Evolutionary conservation across 2,888 invertebrate genomes (phyloP), one percentile per base, ranked within the genome.

Genomic region (Drosophila melanosoma): DNA sequence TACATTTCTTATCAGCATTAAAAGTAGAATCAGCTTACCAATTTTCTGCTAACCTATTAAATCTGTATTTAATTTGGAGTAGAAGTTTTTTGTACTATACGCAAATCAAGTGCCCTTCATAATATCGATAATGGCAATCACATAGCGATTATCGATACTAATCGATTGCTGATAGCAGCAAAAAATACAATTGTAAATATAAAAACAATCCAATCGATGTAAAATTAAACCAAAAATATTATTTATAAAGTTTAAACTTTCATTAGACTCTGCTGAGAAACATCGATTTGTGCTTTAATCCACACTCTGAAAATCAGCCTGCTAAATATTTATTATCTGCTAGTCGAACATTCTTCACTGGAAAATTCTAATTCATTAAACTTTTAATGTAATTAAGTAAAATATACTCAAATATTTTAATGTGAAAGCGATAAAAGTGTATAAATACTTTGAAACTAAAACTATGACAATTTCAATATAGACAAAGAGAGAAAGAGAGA

Each of bases 381-480:
- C 49, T 6, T 12, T 51, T n/a, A 32, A 32, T 29, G 17, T n/a
- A 11, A 36, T 29, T 29, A 36, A 17, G 6, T 51, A 29, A 12
- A 29, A 5, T 5, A 10, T 10, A 8, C n/a, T 12, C 4, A 29
- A 32, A 36, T 20, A 20, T 45, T 17, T 63, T 29, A 17, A 38
- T 61, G 38, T 15, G 38, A 26, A n/a, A 8, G 23, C 20, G 12
- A 36, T 26, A 17, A 33, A 23, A 45, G 38, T 45, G 3, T 20
- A 20, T 17, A 17, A 20, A 3, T 23, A 26, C 40, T 62, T 56
- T 29, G 33, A 20, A 54, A 23, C 35, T 12, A 12, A 38, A 67
- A 69, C 36, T 52, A 26, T n/a, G 29, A 36, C 59, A 65, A 60
- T 54, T 66, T 38, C 23, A 1, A 45, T 8, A 23, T 17, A 49